A percentile compares a stretch with the other conserved stretches of the same genome.
Evolutionary conservation across 2,888 invertebrate genomes (phyloP).

Genomic region (Chymomyza procnemis): DNA sequence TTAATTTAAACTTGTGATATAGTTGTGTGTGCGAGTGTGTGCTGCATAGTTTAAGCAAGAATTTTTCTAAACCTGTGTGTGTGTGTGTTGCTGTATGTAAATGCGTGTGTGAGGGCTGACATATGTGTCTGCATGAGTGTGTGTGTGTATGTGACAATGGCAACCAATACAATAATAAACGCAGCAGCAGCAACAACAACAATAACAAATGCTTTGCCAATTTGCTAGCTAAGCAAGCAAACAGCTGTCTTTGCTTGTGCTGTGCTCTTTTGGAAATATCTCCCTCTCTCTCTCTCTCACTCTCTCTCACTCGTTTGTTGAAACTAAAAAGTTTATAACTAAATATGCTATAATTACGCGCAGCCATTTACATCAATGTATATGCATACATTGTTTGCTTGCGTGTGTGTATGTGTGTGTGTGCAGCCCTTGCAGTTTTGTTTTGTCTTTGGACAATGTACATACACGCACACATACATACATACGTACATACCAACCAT

Average conservation of each 20-base stretch:
- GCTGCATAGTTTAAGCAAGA: constrained; percentile 25
- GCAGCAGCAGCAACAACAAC: background rate
- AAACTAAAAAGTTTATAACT: background rate
- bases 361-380: background rate
- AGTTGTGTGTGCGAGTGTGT: constrained; percentile 10
- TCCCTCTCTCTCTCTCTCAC: no score
- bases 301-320: no score
- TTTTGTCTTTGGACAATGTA: constrained; percentile 35
- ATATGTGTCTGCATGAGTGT: background rate
- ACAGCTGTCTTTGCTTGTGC: background rate
- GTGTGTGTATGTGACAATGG: background rate
- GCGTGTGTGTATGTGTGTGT: background rate
- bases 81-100: background rate
- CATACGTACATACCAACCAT: no score
- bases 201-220: background rate
- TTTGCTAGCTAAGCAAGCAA: background rate
- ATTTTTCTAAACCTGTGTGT: background rate
- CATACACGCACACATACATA: background rate
- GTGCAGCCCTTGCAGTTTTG: constrained; percentile 53
- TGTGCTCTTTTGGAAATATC: background rate
- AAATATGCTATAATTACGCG: background rate
- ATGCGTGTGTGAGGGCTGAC: background rate
- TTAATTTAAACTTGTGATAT: background rate
- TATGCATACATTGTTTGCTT: background rate
- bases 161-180: no score